Evolutionary conservation across 2,797 vertebrate species (phyloP).

Genomic region (Balearica regulorum): DNA sequence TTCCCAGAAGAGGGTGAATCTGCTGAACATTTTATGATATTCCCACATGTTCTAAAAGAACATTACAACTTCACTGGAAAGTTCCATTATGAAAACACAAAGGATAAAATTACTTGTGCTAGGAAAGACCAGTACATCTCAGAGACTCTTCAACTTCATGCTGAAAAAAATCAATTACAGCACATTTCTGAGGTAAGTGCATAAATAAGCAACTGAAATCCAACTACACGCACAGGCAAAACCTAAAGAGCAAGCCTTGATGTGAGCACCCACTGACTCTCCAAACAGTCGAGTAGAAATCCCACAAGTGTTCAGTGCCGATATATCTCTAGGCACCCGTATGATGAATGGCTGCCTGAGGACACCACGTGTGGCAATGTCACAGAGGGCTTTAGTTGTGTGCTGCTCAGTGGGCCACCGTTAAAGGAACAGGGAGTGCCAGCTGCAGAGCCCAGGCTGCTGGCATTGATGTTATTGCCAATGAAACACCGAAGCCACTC

Average conservation of each 20-base stretch:
- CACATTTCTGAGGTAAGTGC: neutral
- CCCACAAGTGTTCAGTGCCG: neutral
- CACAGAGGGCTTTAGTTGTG: neutral
- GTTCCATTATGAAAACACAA: neutral
- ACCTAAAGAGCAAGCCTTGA: neutral
- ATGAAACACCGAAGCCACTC: neutral
- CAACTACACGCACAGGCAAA: neutral
- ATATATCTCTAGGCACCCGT: neutral
- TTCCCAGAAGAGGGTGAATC: neutral
- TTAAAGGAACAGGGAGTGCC: neutral
- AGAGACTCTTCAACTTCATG: neutral
- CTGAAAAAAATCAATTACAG: neutral
- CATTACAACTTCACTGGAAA: neutral
- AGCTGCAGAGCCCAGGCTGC: neutral
- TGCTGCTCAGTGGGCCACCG: neutral
- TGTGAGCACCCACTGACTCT: neutral
- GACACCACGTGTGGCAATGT: neutral
- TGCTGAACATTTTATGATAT: constrained; percentile 25
- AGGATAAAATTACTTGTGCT: neutral
- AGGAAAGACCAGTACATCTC: neutral
- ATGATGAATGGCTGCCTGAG: neutral
- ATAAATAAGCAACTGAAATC: neutral
- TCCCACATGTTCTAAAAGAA: neutral
- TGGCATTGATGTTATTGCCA: neutral
- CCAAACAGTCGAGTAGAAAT: neutral